These are phyloP conservation scores for Cacatua alba DNA, from an alignment of 2,113 vertebrate genomes.

Conservation along the genomic window DNA sequence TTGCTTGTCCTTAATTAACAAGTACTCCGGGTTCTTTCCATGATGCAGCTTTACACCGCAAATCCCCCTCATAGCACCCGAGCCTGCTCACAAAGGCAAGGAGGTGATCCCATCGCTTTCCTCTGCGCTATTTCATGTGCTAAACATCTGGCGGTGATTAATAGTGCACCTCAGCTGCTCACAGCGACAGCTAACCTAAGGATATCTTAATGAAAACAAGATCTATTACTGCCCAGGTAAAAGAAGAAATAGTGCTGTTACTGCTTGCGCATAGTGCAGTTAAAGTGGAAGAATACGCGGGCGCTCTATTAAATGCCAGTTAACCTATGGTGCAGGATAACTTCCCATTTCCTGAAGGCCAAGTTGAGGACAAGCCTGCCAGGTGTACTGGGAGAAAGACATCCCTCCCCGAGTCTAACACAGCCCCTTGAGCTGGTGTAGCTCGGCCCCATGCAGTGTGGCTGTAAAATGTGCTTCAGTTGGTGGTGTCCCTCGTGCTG, in stretches of 20 bases:
- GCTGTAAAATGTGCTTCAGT: neutral
- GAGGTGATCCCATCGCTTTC: neutral
- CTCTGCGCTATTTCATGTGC: neutral
- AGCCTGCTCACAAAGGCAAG: neutral
- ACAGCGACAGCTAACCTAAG: neutral
- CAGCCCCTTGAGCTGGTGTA: neutral
- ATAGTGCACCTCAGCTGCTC: neutral
- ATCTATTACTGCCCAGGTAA: neutral
- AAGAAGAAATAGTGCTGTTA: neutral
- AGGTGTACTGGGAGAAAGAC: neutral
- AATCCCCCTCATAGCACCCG: neutral
- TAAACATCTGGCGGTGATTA: neutral
- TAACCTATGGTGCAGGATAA: rapidly evolving
- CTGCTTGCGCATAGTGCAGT: neutral
- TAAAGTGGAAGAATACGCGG: neutral
- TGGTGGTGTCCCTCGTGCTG: rapidly evolving
- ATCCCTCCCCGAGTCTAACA: neutral
- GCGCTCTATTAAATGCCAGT: neutral
- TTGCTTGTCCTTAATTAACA: neutral
- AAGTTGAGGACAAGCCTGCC: neutral
- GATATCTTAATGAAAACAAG: neutral
- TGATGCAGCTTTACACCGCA: neutral
- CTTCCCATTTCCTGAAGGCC: neutral
- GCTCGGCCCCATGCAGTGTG: neutral
- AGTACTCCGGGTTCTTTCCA: neutral